Base-by-base conservation (phyloP, 2,113 vertebrate species). In the Pteruthius melanotis region DNA sequence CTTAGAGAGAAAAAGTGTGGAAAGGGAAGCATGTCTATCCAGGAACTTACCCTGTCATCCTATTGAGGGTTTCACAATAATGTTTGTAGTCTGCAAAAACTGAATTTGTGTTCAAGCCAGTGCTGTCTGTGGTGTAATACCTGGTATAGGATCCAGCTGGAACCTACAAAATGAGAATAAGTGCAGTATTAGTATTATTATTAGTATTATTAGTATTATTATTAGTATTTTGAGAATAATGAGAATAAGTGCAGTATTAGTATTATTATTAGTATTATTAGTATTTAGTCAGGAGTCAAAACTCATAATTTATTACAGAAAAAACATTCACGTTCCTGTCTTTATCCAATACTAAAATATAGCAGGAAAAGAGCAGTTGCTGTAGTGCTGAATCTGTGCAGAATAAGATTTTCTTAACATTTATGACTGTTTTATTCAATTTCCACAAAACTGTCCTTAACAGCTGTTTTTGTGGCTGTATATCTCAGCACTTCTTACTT, bases 311-410 rank as follows among this genome's bases (percentile, higher is more conserved):
- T 86, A 14, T 26, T 86, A 50, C 23, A 68, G 79, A 60, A 69
- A 52, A 80, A 44, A 24, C 6, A 60, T 8, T 69, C 11, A 42
- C 9, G 11, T 66, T 66, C 8, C 39, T 63, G 0, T 61, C 45
- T 79, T 69, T 63, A 22, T 33, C 10, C 24, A 44, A 0, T n/a
- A 57, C 18, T 87, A 63, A 61, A 77, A 47, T 56, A 18, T 0
- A 6, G 30, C 12, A 19, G 11, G 19, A 0, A 3, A 2, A 18
- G 24, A 31, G 6, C 6, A 7, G 33, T 45, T 76, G 28, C 52
- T 65, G 33, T 47, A 65, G 15, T 71, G 30, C 39, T 68, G 44
- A 69, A 82, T 61, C 37, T 15, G 1, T 53, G 20, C 26, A 69
- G 63, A 77, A 12, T 26, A 72, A 40, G 12, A 21, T 86, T 93